Evolutionary conservation across 2,113 vertebrate genomes (phyloP).

Genomic region (Anhinga rufa): DNA sequence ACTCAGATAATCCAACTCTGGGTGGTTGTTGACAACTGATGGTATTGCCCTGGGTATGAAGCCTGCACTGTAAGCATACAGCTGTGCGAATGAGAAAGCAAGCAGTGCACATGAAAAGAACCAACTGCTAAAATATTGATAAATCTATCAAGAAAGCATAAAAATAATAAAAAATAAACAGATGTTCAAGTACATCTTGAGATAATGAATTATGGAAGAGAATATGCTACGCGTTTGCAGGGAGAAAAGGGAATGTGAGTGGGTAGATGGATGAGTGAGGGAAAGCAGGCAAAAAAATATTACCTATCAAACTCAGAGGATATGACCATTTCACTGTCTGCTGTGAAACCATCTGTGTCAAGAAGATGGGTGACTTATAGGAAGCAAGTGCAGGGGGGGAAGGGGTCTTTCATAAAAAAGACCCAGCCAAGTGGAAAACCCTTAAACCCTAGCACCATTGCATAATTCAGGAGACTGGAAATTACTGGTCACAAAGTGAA

Average conservation of each 20-base stretch:
- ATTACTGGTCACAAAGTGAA: neutral
- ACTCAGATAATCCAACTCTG: neutral
- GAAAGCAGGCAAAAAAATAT: neutral
- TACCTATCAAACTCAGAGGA: neutral
- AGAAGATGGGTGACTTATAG: neutral
- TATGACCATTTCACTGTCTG: constrained; percentile 3
- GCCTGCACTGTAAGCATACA: neutral
- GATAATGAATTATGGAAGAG: constrained; percentile 72
- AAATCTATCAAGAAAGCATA: constrained; percentile 71
- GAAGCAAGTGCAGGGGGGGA: neutral
- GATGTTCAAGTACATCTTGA: constrained; percentile 70
- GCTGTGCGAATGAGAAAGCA: constrained; percentile 8
- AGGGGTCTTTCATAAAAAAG: neutral
- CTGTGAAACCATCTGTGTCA: neutral
- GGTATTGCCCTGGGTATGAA: neutral
- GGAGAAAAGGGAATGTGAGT: constrained; percentile 26
- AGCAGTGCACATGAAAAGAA: constrained; percentile 57
- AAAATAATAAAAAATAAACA: constrained; percentile 76
- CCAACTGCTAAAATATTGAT: constrained; percentile 76
- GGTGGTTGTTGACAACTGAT: neutral
- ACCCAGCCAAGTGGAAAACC: neutral
- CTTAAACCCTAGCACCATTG: neutral
- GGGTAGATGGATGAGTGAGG: neutral
- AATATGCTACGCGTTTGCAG: constrained; percentile 19
- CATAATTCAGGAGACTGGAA: neutral